Evolutionary conservation across 2,797 vertebrate genomes (phyloP), one percentile per base, ranked within the genome.

Genomic region (Sebastes vulpes): DNA sequence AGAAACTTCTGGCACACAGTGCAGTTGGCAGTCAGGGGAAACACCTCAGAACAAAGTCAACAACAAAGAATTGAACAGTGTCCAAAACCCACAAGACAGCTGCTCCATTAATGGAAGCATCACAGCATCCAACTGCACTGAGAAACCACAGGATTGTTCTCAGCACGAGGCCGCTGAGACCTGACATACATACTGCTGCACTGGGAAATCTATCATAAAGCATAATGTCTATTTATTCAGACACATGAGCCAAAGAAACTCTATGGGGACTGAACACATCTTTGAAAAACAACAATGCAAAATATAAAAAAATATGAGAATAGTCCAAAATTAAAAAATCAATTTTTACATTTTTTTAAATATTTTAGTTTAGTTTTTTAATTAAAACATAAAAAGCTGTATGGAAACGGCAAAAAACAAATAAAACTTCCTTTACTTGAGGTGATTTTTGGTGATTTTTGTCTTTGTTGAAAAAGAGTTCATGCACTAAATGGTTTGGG

Each of bases 21-120:
- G 48, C 26, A 77, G 42, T 58, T 23, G 18, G 32, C 60, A 74
- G 63, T 63, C 53, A 61, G 18, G 56, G 38, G 21, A 75, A 87
- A 79, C 63, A 61, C 50, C 54, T 35, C 59, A 29, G 29, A 73
- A 74, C 73, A 85, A 76, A 79, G 77, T 76, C 52, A 77, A 61
- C 53, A 83, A 76, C 32, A 84, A 83, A 82, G 46, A 67, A 64
- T 25, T 81, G 74, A 79, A 79, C 31, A 3, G 14, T 31, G 23
- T 54, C 75, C 61, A 77, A 63, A 82, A 82, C 54, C 69, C 71
- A 73, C 64, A 79, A 69, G 21, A 65, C 69, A 77, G 71, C 68
- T 57, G 71, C 42, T 67, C 31, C 35, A 59, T 77, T 66, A 81
- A 65, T 63, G 53, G 60, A 26, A 54, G 28, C 14, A 32, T 75